Conservation (phyloP, 2,113 vertebrate species). For the Corythornis vintsioides region DNA sequence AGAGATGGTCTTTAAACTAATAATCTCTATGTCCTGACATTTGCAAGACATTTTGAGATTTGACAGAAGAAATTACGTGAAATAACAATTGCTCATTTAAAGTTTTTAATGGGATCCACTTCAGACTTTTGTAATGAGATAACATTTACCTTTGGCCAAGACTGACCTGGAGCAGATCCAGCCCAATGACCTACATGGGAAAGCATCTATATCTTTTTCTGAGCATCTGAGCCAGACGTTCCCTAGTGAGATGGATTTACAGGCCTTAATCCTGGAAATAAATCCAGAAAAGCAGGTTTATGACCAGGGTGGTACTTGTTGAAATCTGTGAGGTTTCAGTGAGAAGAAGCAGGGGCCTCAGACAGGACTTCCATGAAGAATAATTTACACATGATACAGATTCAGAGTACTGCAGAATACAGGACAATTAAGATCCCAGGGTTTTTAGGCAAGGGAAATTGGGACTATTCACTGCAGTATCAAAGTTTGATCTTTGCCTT, state of each 20-base stretch:
- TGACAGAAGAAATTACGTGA: background rate
- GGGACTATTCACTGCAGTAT: background rate
- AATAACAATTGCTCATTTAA: background rate
- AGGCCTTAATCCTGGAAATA: constrained; percentile 28
- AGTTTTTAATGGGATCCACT: background rate
- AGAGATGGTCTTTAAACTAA: background rate
- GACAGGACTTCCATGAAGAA: background rate
- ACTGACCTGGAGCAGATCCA: background rate
- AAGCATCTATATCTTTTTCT: background rate
- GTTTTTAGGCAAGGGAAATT: background rate
- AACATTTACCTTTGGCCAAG: background rate
- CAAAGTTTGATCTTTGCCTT: background rate
- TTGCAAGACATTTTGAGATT: background rate
- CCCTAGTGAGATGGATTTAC: background rate
- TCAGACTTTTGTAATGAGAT: background rate
- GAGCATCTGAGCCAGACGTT: background rate
- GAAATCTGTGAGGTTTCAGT: background rate
- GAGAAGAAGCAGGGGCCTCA: background rate
- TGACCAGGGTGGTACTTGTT: background rate
- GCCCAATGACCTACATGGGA: background rate
- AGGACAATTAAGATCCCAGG: background rate
- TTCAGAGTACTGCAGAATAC: background rate
- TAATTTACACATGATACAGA: background rate
- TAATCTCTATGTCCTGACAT: background rate
- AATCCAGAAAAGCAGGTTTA: constrained; percentile 5